Conservation (phyloP, 2,888 invertebrate species). For the Cenopis cana region DNA sequence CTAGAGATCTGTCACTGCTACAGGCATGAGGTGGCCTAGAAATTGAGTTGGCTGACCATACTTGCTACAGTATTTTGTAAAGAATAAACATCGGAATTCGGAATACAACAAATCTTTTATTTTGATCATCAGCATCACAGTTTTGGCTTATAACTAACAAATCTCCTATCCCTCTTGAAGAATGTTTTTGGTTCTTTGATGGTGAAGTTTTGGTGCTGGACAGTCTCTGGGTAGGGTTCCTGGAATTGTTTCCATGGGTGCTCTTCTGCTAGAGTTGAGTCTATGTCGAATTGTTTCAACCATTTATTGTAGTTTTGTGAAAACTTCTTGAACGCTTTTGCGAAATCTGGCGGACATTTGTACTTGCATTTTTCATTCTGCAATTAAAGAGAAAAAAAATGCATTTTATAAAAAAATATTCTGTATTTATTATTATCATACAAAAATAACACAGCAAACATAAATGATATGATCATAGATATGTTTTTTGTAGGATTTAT, state of each 20-base stretch:
- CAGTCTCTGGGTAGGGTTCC: constrained; percentile 68
- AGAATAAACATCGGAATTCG: constrained; percentile 37
- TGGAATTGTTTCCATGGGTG: constrained; percentile 89
- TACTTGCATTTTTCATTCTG: constrained; percentile 67
- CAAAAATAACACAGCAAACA: no score
- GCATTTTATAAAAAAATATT: no score
- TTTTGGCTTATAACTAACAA: constrained; percentile 52
- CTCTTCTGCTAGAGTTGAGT: constrained; percentile 68
- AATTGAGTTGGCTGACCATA: no score
- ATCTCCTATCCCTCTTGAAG: constrained; percentile 62
- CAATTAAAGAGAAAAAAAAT: constrained; percentile 49
- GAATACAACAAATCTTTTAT: constrained; percentile 47
- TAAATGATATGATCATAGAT: no score
- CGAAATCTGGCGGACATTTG: constrained; percentile 61
- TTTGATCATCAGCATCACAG: constrained; percentile 61
- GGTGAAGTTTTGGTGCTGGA: constrained; percentile 65
- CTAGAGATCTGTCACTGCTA: no score
- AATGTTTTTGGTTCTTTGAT: constrained; percentile 73
- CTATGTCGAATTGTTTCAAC: constrained; percentile 72
- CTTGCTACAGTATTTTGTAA: constrained; percentile 34
- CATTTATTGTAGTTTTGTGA: constrained; percentile 64
- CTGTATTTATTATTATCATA: no score
- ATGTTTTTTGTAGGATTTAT: no score
- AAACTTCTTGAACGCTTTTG: constrained; percentile 70
- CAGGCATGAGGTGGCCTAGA: no score